Percentiles rank a stretch among this genome's conserved stretches.
Evolutionary conservation across 2,797 vertebrate genomes (phyloP).

Genomic region (Podarcis siculus): DNA sequence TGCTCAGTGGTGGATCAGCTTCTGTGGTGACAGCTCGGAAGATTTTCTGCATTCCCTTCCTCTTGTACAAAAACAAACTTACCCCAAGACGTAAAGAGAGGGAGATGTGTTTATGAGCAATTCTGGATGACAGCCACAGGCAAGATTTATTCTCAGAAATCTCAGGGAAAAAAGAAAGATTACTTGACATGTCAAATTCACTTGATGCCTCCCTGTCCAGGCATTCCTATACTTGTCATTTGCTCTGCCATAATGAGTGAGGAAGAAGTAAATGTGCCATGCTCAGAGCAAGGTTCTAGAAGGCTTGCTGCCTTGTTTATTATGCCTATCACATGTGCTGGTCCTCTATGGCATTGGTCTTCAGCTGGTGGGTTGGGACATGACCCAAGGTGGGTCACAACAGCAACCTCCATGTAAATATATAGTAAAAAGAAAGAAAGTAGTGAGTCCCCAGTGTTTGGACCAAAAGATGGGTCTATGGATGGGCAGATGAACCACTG

Average conservation of each 20-base stretch:
- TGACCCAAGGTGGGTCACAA: no score
- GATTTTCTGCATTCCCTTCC: slow-evolving; percentile 58
- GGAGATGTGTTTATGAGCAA: slow-evolving; percentile 32
- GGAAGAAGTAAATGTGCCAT: not conserved
- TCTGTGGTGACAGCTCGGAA: slow-evolving; percentile 64
- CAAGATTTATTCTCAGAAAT: not conserved
- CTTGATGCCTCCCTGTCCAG: not conserved
- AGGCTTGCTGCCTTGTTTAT: not conserved
- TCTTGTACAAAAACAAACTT: slow-evolving; percentile 57
- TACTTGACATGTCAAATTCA: not conserved
- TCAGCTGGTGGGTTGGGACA: no score
- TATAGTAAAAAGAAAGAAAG: no score
- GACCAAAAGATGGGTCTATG: no score
- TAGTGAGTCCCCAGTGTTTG: no score
- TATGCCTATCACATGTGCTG: not conserved
- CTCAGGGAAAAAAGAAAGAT: not conserved
- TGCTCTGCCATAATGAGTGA: not conserved
- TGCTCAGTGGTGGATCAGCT: slow-evolving; percentile 62
- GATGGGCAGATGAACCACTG: not conserved
- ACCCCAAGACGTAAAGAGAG: slow-evolving; percentile 39
- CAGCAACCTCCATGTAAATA: no score
- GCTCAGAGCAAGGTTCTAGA: not conserved
- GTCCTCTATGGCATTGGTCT: not conserved
- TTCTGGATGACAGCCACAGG: slow-evolving; percentile 39
- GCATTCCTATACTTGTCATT: not conserved